A percentile compares a stretch with the other conserved stretches of the same genome.
phyloP scores from a whole-genome alignment of 2,797 vertebrate genomes.

The Pteropus rufus region DNA sequence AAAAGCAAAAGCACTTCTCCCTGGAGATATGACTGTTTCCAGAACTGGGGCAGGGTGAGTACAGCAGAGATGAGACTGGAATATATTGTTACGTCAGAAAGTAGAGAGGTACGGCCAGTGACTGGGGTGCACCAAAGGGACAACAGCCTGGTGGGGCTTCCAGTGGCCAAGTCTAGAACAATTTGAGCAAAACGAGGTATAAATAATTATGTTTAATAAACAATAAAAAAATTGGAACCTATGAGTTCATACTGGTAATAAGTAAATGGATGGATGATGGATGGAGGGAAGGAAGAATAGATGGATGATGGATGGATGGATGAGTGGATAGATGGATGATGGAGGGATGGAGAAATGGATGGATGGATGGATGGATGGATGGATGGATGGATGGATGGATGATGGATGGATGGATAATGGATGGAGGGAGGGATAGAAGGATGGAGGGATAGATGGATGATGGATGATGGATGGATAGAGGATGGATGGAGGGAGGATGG shows the following conservation, averaged over 20 bases:
- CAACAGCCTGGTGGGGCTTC: not conserved
- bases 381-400: rapidly evolving
- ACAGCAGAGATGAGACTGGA: not conserved
- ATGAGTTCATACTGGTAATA: not conserved
- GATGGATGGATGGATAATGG: no score
- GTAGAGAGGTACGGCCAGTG: not conserved
- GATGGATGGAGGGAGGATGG: not conserved
- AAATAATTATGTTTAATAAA: not conserved
- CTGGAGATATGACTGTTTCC: not conserved
- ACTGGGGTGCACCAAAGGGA: not conserved
- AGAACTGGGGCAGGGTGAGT: not conserved
- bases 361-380: not conserved
- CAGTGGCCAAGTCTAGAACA: not conserved
- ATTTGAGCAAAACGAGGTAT: not conserved
- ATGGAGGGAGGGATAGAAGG: not conserved
- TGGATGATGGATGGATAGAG: no score
- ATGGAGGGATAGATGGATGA: not conserved
- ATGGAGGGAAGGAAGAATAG: not conserved
- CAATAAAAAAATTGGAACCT: not conserved
- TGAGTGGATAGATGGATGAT: no score
- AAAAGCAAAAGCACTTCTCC: not conserved
- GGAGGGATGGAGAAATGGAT: no score
- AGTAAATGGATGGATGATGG: not conserved
- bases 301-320: not conserved
- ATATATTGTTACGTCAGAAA: not conserved